Conservation (phyloP, 2,113 vertebrate species). For the Pelecanus crispus region DNA sequence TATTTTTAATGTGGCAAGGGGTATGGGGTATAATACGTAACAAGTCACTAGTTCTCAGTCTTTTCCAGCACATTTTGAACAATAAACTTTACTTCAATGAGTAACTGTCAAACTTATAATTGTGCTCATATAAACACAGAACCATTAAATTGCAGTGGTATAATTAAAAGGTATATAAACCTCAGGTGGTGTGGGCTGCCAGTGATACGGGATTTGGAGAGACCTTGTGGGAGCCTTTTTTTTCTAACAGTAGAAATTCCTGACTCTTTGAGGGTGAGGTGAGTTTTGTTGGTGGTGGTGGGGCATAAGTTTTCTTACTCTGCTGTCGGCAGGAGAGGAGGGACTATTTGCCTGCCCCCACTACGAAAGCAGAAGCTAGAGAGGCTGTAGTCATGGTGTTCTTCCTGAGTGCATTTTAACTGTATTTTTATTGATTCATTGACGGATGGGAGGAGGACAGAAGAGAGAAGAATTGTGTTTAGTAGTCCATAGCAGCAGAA, state of each 20-base stretch:
- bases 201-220: neutral
- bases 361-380: neutral
- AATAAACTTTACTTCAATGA: neutral
- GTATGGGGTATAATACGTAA: neutral
- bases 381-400: neutral
- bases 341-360: neutral
- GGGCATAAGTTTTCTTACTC: neutral
- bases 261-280: neutral
- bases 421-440: neutral
- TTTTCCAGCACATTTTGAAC: neutral
- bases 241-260: neutral
- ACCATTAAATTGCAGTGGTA: neutral
- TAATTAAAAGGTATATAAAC: neutral
- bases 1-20: neutral
- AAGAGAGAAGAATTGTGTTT: neutral
- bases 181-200: neutral
- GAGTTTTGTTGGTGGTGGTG: neutral
- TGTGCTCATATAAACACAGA: neutral
- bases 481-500: neutral
- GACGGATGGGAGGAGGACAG: neutral
- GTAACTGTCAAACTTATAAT: neutral
- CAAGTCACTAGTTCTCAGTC: neutral
- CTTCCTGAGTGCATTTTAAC: neutral
- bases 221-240: neutral
- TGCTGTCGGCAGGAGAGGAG: neutral